Evolutionary conservation across 2,797 vertebrate genomes (phyloP).

Genomic region (Staurois parvus): DNA sequence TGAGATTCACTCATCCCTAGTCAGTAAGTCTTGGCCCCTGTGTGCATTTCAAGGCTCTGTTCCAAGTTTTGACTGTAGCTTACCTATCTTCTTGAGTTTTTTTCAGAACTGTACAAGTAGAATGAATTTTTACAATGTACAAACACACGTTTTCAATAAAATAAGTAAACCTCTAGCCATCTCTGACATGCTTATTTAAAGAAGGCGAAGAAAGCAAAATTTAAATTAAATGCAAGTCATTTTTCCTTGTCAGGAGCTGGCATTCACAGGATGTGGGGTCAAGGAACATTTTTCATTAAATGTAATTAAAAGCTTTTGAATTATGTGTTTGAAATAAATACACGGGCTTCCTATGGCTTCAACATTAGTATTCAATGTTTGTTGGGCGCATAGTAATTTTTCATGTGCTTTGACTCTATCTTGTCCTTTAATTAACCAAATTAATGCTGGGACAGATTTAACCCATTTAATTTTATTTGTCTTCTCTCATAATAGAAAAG

Average conservation of each 20-base stretch:
- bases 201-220: conserved; percentile 50
- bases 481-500: conserved; percentile 24
- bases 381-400: conserved; percentile 43
- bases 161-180: conserved; percentile 35
- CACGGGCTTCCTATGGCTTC: conserved; percentile 54
- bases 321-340: conserved; percentile 62
- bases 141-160: conserved; percentile 5
- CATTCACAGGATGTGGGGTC: conserved; percentile 56
- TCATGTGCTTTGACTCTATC: conserved; percentile 47
- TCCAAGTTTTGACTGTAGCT: no score
- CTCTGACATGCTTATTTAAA: conserved; percentile 55
- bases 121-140: neutral
- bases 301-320: conserved; percentile 63
- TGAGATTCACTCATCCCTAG: no score
- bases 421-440: conserved; percentile 47
- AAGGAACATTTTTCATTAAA: conserved; percentile 63
- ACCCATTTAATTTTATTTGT: conserved; percentile 35
- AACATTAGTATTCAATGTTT: conserved; percentile 52
- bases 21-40: no score
- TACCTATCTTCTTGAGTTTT: no score
- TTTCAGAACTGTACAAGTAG: neutral
- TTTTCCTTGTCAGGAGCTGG: conserved; percentile 55
- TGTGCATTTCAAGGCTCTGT: no score
- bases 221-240: conserved; percentile 55
- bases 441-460: conserved; percentile 25